phyloP scores from a whole-genome alignment of 1,140 invertebrate species.

The Drosophila nikananu region DNA sequence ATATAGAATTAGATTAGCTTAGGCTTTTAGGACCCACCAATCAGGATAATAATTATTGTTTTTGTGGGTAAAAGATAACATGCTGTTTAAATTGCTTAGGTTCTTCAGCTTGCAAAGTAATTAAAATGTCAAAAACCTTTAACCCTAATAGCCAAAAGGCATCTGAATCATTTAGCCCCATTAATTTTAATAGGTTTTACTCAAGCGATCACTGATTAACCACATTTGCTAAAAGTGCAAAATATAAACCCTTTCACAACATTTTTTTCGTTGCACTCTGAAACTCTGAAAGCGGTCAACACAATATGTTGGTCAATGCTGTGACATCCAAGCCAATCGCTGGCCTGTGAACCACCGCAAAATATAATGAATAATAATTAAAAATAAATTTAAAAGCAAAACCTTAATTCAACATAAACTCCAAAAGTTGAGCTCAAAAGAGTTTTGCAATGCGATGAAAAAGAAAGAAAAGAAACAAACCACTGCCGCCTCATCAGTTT shows the following conservation, averaged over 20 bases:
- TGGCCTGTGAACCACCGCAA: constrained; percentile 9
- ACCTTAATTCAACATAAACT: constrained; percentile 52
- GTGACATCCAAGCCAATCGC: constrained; percentile 22
- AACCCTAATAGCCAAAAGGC: neutral
- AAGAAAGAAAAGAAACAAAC: constrained; percentile 47
- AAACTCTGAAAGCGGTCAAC: constrained; percentile 9
- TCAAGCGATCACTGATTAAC: constrained; percentile 6
- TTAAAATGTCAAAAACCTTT: neutral
- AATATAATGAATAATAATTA: constrained; percentile 73
- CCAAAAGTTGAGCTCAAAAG: constrained; percentile 33
- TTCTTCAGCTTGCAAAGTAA: too few relatives aligned
- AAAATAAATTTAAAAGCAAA: constrained; percentile 47
- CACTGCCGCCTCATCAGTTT: constrained; percentile 39
- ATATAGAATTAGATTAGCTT: neutral
- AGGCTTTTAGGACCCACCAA: neutral
- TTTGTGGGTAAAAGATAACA: neutral
- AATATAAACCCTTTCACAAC: constrained; percentile 40
- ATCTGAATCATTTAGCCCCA: neutral
- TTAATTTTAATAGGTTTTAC: constrained; percentile 10
- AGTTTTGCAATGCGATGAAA: constrained; percentile 50
- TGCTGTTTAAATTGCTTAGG: neutral
- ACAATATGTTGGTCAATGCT: constrained; percentile 53
- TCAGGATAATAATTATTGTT: neutral
- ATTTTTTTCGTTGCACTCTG: constrained; percentile 27
- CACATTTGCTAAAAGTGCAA: constrained; percentile 1